phyloP scores from a whole-genome alignment of 2,888 invertebrate species.

The Trachelus troglodyta region DNA sequence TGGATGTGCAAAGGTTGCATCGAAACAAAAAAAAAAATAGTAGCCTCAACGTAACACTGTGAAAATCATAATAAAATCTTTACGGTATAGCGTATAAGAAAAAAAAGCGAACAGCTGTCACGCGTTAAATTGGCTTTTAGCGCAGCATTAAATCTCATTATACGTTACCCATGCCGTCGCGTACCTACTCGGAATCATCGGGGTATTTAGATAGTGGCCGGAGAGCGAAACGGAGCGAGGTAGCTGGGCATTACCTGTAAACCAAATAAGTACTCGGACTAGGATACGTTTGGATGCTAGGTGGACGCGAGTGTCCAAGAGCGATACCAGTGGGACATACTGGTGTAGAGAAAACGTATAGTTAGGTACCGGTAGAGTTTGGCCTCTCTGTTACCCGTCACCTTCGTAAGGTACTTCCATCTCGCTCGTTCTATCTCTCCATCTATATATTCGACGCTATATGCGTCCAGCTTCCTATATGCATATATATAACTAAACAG shows the following conservation, averaged over 20 bases:
- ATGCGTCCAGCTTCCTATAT: background rate
- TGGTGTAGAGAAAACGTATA: background rate
- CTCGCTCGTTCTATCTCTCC: background rate
- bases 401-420: background rate
- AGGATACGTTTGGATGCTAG: background rate
- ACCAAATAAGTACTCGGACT: background rate
- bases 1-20: background rate
- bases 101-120: background rate
- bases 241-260: background rate
- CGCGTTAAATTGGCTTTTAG: background rate
- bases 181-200: background rate
- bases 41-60: background rate
- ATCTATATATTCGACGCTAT: background rate
- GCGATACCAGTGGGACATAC: background rate
- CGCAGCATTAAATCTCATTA: background rate
- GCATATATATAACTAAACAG: slow-evolving; percentile 8
- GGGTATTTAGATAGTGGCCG: background rate
- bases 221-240: background rate
- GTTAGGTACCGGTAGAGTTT: background rate
- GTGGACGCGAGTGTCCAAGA: background rate
- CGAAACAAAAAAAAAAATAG: background rate
- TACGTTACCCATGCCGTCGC: background rate
- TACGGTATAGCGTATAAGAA: background rate
- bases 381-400: background rate
- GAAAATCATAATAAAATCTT: background rate